phyloP scores from a whole-genome alignment of 2,113 vertebrate genomes.

The Pardalotus punctatus region DNA sequence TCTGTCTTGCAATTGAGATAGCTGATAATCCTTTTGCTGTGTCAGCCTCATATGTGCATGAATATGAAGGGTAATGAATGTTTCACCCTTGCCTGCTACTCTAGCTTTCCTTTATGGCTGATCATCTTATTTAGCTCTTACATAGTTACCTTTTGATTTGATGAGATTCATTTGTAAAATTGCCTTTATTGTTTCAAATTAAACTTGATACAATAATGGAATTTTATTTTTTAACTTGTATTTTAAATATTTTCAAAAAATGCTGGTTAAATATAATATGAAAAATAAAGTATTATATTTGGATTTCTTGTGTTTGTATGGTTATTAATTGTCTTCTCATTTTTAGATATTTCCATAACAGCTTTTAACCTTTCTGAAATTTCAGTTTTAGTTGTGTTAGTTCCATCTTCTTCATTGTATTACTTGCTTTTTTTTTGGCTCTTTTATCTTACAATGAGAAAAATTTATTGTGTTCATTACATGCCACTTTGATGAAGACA shows the following conservation, averaged over 20 bases:
- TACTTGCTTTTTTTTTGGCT: neutral
- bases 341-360: neutral
- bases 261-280: neutral
- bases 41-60: neutral
- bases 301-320: accelerated
- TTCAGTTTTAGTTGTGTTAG: neutral
- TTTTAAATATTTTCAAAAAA: neutral
- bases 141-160: neutral
- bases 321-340: neutral
- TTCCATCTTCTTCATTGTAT: neutral
- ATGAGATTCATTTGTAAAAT: neutral
- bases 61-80: neutral
- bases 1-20: neutral
- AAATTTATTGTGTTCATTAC: neutral
- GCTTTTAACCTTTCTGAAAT: neutral
- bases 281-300: neutral
- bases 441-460: neutral
- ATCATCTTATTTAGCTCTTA: neutral
- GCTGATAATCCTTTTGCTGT: neutral
- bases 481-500: neutral
- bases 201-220: neutral
- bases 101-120: neutral
- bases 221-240: neutral
- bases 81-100: neutral
- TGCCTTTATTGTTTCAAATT: neutral